Evolutionary conservation across 2,113 vertebrate genomes (phyloP).

Genomic region (Platysternon megacephalum): DNA sequence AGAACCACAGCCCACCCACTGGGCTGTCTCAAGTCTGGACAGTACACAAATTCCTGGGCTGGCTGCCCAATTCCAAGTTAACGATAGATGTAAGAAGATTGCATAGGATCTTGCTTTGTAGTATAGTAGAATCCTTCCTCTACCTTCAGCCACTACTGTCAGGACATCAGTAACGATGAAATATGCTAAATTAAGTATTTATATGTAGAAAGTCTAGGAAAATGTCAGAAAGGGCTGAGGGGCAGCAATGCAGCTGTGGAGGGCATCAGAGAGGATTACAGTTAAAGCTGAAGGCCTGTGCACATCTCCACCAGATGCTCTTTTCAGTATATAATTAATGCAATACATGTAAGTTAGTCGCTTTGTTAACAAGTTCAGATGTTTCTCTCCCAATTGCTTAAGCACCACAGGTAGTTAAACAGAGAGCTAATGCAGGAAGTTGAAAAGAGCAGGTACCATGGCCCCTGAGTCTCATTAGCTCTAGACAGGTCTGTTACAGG

Average conservation of each 20-base stretch:
- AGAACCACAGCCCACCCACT: neutral
- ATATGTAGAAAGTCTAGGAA: neutral
- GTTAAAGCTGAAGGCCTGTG: neutral
- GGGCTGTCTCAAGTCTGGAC: neutral
- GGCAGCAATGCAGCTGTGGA: neutral
- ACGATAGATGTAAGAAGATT: accelerated
- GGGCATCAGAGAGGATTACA: neutral
- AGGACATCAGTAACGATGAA: neutral
- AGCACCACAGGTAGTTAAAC: conserved; percentile 40
- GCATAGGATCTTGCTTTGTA: neutral
- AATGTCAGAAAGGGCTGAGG: neutral
- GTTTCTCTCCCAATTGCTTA: neutral
- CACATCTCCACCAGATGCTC: neutral
- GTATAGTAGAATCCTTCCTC: neutral
- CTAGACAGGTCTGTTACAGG: conserved; percentile 20
- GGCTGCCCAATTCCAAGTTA: neutral
- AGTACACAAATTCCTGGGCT: neutral
- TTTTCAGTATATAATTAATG: neutral
- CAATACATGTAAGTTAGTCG: neutral
- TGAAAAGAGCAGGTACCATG: conserved; percentile 13
- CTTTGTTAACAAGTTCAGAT: conserved; percentile 1
- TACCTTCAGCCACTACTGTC: neutral
- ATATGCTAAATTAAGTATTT: conserved; percentile 38
- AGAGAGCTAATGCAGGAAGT: conserved; percentile 38
- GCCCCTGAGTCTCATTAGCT: conserved; percentile 39